Conservation (phyloP, 2,113 vertebrate genomes). For the Scopus umbretta region DNA sequence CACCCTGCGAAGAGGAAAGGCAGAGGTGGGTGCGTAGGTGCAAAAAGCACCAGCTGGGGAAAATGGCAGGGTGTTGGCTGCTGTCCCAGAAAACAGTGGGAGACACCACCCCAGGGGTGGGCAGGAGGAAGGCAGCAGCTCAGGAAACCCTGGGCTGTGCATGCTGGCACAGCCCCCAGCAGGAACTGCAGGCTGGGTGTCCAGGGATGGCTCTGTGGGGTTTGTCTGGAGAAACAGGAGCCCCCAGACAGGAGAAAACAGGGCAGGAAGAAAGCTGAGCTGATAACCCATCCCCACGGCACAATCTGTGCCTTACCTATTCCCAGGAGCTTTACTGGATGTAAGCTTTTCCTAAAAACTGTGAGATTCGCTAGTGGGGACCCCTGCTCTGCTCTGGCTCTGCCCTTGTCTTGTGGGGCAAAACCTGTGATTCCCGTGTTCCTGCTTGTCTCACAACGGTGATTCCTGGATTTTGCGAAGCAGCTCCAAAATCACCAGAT, state of each 20-base stretch:
- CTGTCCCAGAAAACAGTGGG: neutral
- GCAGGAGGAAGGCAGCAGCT: neutral
- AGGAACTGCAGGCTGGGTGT: neutral
- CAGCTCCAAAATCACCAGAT: neutral
- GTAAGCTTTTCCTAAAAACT: neutral
- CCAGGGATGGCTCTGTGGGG: fast-evolving
- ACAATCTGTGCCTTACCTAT: neutral
- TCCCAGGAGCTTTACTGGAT: neutral
- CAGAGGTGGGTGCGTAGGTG: neutral
- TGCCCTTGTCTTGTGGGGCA: neutral
- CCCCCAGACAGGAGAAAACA: neutral
- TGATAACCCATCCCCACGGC: neutral
- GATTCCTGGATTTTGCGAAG: neutral
- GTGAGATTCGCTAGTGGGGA: fast-evolving
- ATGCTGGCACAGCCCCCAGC: neutral
- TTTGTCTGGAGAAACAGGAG: neutral
- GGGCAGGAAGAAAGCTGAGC: neutral
- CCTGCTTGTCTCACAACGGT: neutral
- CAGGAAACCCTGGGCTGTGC: neutral
- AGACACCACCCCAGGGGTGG: neutral
- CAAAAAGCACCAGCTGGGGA: neutral
- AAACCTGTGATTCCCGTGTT: neutral
- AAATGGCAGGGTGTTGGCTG: neutral
- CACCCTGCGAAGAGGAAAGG: neutral
- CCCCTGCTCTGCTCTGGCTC: neutral